Evolutionary conservation across 2,113 vertebrate genomes (phyloP).

Genomic region (Hippoglossus stenolepis): DNA sequence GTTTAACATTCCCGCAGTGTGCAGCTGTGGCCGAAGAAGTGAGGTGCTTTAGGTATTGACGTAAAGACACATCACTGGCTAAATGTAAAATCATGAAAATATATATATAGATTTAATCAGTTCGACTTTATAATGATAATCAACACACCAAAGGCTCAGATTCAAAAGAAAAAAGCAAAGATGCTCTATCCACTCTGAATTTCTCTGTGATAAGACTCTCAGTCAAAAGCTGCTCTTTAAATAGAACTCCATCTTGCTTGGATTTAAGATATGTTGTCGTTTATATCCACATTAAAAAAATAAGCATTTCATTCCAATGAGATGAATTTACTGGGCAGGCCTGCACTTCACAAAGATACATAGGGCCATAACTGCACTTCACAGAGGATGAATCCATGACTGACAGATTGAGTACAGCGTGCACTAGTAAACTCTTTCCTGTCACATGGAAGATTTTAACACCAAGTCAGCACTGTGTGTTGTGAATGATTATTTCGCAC

Average conservation of each 20-base stretch:
- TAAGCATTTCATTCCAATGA: constrained; percentile 18
- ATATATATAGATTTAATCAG: not conserved
- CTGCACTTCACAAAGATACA: constrained; percentile 40
- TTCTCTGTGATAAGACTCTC: constrained; percentile 12
- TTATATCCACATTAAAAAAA: constrained; percentile 23
- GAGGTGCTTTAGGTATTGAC: constrained; percentile 15
- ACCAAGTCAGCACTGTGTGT: constrained; percentile 27
- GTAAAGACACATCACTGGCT: not conserved
- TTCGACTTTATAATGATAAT: not conserved
- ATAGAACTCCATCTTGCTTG: not conserved
- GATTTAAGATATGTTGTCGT: not conserved
- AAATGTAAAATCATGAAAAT: not conserved
- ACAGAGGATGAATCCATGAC: constrained; percentile 47
- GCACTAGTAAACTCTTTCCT: constrained; percentile 60
- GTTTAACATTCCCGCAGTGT: constrained; percentile 68
- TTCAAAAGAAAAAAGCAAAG: constrained; percentile 8
- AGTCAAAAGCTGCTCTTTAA: not conserved
- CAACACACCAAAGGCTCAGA: constrained; percentile 2
- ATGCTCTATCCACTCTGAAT: constrained; percentile 1
- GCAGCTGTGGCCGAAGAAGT: constrained; percentile 33
- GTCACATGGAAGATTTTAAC: constrained; percentile 50
- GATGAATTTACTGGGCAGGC: constrained; percentile 10
- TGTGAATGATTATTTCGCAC: constrained; percentile 31
- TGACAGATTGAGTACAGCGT: constrained; percentile 75
- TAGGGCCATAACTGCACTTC: constrained; percentile 34